Evolutionary conservation across 2,113 vertebrate species (phyloP), one percentile per base, ranked within the genome.

Genomic region (Microcebus jonahi): DNA sequence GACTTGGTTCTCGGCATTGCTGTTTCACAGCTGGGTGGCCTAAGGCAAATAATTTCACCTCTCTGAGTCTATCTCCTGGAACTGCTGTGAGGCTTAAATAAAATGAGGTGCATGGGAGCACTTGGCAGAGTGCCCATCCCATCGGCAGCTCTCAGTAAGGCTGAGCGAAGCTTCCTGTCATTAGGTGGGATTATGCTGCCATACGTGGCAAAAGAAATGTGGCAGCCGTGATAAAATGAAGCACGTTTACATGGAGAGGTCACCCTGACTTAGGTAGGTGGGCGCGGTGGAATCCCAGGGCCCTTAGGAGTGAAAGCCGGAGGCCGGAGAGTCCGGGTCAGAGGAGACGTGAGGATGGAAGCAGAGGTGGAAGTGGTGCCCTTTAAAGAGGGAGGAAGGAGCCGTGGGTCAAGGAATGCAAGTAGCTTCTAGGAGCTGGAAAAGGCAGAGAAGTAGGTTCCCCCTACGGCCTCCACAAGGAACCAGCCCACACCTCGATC

Each of bases 131-230:
- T 2, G 31, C 36, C 65, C 39, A 6, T 31, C 4, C 4, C 29
- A 5, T 3, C 13, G 82, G 23, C 17, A 9, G 12, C 36, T 45
- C 36, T 80, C n/a, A 1, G 1, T 55, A 18, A 55, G 42, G 57
- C 13, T 65, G 1, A 34, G 57, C 14, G 42, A 42, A 42, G 15
- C 70, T 57, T 50, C 5, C 18, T 17, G 0, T 39, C 9, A 3
- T 27, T 1, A 29, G 21, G 14, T 18, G 50, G 8, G 79, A 29
- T 5, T 25, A 3, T 0, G 45, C 39, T 25, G 2, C 42, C 53
- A 36, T 18, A 12, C 15, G 1, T 29, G 55, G 53, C 53, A 25
- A 31, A 50, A 48, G 36, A 42, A 34, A 42, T 1, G 17, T 6
- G 18, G 55, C 31, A 13, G 31, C 3, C 18, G 61, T 31, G 53